Conservation (phyloP, 2,113 vertebrate species). For the Neopipo cinnamomea region DNA sequence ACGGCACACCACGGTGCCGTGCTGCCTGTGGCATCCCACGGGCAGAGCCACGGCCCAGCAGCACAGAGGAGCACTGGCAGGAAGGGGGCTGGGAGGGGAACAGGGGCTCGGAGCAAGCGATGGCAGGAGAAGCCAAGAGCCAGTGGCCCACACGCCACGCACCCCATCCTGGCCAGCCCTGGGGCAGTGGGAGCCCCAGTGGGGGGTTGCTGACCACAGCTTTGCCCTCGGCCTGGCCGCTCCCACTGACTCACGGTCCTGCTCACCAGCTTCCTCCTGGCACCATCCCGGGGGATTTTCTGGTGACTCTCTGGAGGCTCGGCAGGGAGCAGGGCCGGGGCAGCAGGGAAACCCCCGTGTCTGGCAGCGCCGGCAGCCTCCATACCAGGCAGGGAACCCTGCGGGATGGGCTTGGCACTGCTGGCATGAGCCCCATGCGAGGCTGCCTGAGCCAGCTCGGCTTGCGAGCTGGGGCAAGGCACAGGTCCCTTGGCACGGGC, state of each 20-base stretch:
- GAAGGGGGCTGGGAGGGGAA: rapidly evolving
- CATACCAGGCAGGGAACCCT: background rate
- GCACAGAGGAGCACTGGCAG: rapidly evolving
- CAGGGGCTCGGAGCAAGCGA: rapidly evolving
- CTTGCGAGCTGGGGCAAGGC: background rate
- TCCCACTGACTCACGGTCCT: slow-evolving; percentile 30
- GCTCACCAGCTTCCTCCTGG: slow-evolving; percentile 18
- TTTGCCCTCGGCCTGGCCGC: background rate
- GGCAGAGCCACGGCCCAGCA: background rate
- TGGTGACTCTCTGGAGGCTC: slow-evolving; percentile 52
- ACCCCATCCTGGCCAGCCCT: background rate
- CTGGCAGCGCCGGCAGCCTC: background rate
- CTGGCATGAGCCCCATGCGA: rapidly evolving
- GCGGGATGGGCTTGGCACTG: rapidly evolving
- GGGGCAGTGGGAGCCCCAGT: too few relatives aligned
- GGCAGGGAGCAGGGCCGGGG: background rate
- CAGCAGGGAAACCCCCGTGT: background rate
- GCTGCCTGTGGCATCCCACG: background rate
- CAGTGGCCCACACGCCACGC: rapidly evolving
- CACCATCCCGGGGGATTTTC: slow-evolving; percentile 25
- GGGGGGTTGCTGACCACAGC: background rate
- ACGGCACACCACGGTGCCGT: background rate
- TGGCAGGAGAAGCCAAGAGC: background rate
- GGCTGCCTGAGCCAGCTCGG: background rate
- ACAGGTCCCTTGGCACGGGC: background rate